phyloP scores from a whole-genome alignment of 2,797 vertebrate genomes.

The Lacerta bilineata region DNA sequence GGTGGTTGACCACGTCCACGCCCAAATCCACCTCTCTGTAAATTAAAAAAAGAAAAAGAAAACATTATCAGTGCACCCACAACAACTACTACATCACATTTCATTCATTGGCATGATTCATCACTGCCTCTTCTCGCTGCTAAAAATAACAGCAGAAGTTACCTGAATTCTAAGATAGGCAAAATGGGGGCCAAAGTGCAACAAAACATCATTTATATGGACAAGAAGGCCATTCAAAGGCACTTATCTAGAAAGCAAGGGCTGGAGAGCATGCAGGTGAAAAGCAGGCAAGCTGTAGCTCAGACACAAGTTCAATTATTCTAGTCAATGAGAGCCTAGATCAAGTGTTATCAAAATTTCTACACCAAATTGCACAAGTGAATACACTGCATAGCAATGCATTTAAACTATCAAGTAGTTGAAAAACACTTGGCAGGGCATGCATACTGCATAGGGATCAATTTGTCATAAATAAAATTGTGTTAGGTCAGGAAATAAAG shows the following conservation, averaged over 20 bases:
- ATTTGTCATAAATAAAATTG: not conserved
- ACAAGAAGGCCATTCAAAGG: not conserved
- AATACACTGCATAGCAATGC: not conserved
- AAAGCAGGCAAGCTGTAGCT: not conserved
- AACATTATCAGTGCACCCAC: slow-evolving; percentile 1
- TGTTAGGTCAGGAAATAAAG: not conserved
- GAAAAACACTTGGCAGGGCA: fast-evolving
- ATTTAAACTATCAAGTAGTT: not conserved
- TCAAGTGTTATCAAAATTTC: not conserved
- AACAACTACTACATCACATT: not conserved
- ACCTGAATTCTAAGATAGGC: not conserved
- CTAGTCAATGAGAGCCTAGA: not conserved
- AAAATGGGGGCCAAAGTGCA: not conserved
- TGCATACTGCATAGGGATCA: not conserved
- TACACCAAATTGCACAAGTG: not conserved
- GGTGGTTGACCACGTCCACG: slow-evolving; percentile 97
- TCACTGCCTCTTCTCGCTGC: not conserved
- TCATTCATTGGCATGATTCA: not conserved
- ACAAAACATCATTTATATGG: not conserved
- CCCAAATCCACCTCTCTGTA: slow-evolving; percentile 97
- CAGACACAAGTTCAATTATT: not conserved
- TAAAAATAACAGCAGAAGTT: not conserved
- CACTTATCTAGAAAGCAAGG: not conserved
- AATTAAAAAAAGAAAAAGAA: slow-evolving; percentile 62
- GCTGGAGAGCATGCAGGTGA: not conserved